These are phyloP conservation scores for Papilio demoleus DNA, from an alignment of 2,888 invertebrate genomes.

Conservation along the genomic window DNA sequence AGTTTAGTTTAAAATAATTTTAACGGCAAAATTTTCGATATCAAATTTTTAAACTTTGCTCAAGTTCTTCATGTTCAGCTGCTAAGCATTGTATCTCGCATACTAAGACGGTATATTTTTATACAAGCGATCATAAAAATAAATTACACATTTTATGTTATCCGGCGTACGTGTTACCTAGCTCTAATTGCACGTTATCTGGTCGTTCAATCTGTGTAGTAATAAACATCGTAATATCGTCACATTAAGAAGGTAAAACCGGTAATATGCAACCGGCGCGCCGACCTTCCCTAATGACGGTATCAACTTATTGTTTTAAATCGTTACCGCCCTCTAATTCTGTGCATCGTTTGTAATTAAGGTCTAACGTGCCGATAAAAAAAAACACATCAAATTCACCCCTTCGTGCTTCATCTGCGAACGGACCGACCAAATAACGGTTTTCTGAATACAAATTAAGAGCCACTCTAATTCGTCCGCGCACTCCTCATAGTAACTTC, in stretches of 20 bases:
- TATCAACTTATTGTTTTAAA: constrained; percentile 80
- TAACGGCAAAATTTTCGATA: not conserved
- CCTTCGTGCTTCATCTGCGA: constrained; percentile 72
- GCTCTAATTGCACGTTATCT: constrained; percentile 46
- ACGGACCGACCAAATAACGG: constrained; percentile 52
- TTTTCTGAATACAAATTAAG: constrained; percentile 42
- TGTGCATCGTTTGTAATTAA: constrained; percentile 76
- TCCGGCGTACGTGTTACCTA: constrained; percentile 35
- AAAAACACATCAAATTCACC: constrained; percentile 69
- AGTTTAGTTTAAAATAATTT: too few relatives aligned
- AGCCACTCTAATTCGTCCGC: constrained; percentile 24
- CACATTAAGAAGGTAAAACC: constrained; percentile 72
- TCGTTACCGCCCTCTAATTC: constrained; percentile 78
- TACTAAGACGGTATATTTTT: constrained; percentile 14
- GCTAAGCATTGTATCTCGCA: not conserved
- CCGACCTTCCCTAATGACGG: constrained; percentile 66
- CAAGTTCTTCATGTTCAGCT: not conserved
- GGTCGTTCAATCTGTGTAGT: constrained; percentile 51
- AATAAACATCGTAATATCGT: constrained; percentile 73
- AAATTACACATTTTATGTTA: constrained; percentile 32
- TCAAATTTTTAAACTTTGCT: not conserved
- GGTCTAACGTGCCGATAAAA: constrained; percentile 58
- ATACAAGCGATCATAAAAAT: constrained; percentile 22
- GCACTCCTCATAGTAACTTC: constrained; percentile 36
- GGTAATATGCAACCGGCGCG: constrained; percentile 59